Evolutionary conservation across 2,113 vertebrate species (phyloP).

Genomic region (Chinchilla lanigera): DNA sequence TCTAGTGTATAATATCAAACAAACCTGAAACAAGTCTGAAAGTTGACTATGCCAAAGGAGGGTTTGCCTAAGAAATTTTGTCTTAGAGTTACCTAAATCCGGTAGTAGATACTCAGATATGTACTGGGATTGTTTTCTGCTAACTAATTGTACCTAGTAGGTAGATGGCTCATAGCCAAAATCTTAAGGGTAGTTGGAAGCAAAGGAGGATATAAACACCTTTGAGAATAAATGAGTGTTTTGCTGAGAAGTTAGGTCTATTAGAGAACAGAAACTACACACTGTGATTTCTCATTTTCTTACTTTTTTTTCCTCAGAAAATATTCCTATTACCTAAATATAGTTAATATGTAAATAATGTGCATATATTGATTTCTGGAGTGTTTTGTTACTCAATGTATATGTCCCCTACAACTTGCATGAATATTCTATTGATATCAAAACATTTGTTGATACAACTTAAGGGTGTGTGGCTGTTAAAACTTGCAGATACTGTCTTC

Average conservation of each 20-base stretch:
- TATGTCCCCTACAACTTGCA: conserved; percentile 80
- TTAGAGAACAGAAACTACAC: conserved; percentile 82
- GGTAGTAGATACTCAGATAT: background rate
- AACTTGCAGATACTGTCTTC: conserved; percentile 81
- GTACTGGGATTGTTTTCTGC: background rate
- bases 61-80: background rate
- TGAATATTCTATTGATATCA: conserved; percentile 74
- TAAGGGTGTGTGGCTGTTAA: conserved; percentile 73
- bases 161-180: background rate
- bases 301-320: conserved; percentile 81
- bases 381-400: conserved; percentile 82
- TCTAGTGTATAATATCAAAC: background rate
- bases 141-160: conserved; percentile 28
- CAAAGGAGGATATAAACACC: background rate
- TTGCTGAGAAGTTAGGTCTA: conserved; percentile 80
- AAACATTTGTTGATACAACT: conserved; percentile 68
- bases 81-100: background rate
- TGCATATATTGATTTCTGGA: conserved; percentile 84
- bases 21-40: background rate
- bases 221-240: conserved; percentile 53
- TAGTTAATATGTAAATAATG: conserved; percentile 89
- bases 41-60: background rate
- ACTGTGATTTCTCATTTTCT: conserved; percentile 76
- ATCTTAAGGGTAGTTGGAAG: background rate
- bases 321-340: conserved; percentile 87